Conservation (phyloP, 35 echinoderm and acorn worm species). For the Ptychodera flava region DNA sequence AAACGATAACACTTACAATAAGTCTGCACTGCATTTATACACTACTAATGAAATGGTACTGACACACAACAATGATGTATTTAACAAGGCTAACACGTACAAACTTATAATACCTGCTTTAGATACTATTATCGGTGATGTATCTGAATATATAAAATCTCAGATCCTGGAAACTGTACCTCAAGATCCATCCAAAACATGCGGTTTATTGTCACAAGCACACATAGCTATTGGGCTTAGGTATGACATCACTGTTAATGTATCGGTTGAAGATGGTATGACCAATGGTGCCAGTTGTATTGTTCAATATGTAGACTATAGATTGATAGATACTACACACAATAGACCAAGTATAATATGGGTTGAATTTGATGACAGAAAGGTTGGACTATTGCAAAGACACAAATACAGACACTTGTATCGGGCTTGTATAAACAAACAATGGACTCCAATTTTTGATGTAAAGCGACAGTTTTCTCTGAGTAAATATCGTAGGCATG, state of each 20-base stretch:
- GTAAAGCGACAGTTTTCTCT: constrained; percentile 8
- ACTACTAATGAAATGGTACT: constrained; percentile 6
- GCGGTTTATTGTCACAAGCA: neutral
- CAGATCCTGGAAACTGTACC: neutral
- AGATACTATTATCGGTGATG: neutral
- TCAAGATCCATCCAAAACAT: neutral
- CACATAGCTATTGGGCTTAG: neutral
- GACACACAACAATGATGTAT: no score
- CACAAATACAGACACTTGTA: neutral
- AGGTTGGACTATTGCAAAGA: neutral
- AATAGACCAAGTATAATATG: neutral
- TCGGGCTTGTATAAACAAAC: neutral
- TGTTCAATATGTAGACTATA: neutral
- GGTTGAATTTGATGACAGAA: neutral
- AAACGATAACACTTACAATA: no score
- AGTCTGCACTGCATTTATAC: neutral
- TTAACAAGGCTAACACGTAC: neutral
- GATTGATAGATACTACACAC: neutral
- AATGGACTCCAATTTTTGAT: constrained; percentile 28
- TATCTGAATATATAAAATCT: neutral
- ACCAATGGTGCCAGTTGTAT: constrained; percentile 18
- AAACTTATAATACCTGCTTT: neutral
- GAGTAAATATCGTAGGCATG: constrained; percentile 5
- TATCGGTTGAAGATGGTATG: constrained; percentile 22
- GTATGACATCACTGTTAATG: constrained; percentile 27